These are phyloP conservation scores for Pharmacophagus antenor DNA, from an alignment of 2,888 invertebrate species.

Conservation along the genomic window DNA sequence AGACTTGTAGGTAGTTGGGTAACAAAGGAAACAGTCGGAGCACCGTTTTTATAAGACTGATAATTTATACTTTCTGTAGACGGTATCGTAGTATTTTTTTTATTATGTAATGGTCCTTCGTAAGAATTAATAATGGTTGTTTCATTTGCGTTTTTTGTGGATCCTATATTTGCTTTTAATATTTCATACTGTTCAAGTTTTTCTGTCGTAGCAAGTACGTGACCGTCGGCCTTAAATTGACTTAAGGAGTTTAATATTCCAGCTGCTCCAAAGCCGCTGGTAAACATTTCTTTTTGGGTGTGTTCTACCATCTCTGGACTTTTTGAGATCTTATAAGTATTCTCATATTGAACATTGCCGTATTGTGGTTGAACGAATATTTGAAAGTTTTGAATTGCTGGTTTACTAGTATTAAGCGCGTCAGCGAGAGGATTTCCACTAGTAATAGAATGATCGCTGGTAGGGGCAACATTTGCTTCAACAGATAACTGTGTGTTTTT, in stretches of 20 bases:
- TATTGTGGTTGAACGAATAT: slow-evolving; percentile 10
- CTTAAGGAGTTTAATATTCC: slow-evolving; percentile 40
- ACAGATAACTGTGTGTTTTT: slow-evolving; percentile 27
- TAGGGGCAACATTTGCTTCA: neutral
- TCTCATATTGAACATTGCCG: slow-evolving; percentile 1
- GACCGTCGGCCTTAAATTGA: slow-evolving; percentile 5
- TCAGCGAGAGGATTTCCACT: neutral
- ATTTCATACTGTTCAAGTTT: slow-evolving; percentile 15
- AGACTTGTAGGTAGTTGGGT: neutral
- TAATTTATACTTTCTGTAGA: neutral
- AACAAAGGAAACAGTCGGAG: neutral
- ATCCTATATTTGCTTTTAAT: slow-evolving; percentile 8
- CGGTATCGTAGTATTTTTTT: neutral
- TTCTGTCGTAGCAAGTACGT: slow-evolving; percentile 1
- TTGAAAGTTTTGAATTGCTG: slow-evolving; percentile 12
- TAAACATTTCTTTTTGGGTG: slow-evolving; percentile 32
- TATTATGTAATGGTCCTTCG: slow-evolving; percentile 5
- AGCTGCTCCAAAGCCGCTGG: slow-evolving; percentile 46
- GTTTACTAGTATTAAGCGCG: slow-evolving; percentile 5
- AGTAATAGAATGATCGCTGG: neutral
- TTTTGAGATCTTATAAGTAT: slow-evolving; percentile 1
- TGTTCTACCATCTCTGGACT: slow-evolving; percentile 11
- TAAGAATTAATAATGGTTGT: slow-evolving; percentile 13
- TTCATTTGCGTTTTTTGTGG: slow-evolving; percentile 25
- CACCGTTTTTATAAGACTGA: neutral